Percentiles rank a stretch among this genome's conserved stretches.
phyloP scores from a whole-genome alignment of 2,888 invertebrate species.

The Chalcosyrphus nemorum region DNA sequence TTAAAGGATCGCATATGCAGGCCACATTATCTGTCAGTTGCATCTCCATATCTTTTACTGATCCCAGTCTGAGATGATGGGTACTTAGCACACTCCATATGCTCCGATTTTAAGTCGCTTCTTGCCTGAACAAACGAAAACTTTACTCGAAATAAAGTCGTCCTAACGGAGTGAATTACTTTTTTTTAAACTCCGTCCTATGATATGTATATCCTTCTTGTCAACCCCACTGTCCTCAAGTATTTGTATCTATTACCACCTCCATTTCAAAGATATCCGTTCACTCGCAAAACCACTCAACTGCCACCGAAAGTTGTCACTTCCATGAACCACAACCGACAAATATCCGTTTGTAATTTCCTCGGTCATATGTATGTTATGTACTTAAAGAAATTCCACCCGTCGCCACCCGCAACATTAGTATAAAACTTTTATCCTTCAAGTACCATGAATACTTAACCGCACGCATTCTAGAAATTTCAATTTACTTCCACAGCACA shows the following conservation, averaged over 20 bases:
- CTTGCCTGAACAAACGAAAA: too few relatives aligned
- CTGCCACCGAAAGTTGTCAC: slow-evolving; percentile 5
- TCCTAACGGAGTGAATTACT: too few relatives aligned
- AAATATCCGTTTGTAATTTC: slow-evolving; percentile 29
- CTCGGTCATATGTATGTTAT: background rate
- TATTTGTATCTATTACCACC: background rate
- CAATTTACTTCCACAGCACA: background rate
- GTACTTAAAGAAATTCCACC: background rate
- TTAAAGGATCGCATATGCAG: too few relatives aligned
- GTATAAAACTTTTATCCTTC: background rate
- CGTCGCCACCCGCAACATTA: background rate
- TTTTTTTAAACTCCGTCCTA: too few relatives aligned
- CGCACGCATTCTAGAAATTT: background rate
- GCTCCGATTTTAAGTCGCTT: too few relatives aligned
- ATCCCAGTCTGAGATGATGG: too few relatives aligned
- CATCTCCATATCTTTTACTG: too few relatives aligned
- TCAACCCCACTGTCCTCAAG: background rate
- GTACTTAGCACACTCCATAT: too few relatives aligned
- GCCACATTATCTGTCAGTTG: too few relatives aligned
- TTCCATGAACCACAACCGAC: background rate
- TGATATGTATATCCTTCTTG: too few relatives aligned
- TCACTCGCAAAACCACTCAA: slow-evolving; percentile 35
- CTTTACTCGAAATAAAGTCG: too few relatives aligned
- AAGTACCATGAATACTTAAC: background rate
- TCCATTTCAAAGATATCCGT: background rate